A percentile compares a stretch with the other conserved stretches of the same genome.
phyloP scores from a whole-genome alignment of 2,797 vertebrate genomes.

The Chelonia mydas region DNA sequence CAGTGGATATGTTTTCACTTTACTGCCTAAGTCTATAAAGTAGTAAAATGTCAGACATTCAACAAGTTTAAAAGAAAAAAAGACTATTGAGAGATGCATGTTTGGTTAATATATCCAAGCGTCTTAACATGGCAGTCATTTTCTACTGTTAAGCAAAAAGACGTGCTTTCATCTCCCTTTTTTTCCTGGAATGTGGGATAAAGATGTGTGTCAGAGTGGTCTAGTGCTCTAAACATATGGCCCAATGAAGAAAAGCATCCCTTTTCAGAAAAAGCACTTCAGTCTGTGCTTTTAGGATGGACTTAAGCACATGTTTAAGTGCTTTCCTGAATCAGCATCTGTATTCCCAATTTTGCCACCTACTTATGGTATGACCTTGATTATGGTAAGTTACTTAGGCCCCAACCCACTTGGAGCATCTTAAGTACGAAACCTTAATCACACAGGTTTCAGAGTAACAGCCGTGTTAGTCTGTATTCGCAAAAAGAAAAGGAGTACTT shows the following conservation, averaged over 20 bases:
- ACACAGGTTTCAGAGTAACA: too few species aligned
- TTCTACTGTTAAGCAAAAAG: neutral
- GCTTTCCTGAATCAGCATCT: neutral
- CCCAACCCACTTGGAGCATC: neutral
- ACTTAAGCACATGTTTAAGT: neutral
- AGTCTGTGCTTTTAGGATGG: neutral
- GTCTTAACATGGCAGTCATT: neutral
- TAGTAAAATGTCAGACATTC: neutral
- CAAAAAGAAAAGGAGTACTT: too few species aligned
- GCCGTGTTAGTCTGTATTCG: too few species aligned
- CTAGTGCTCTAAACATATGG: accelerated
- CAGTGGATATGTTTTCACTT: neutral
- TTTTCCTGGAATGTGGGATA: neutral
- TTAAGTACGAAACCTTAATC: neutral
- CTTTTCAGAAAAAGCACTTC: neutral
- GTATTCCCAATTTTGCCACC: accelerated
- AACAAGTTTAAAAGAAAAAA: neutral
- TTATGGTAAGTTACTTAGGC: neutral
- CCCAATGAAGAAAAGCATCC: neutral
- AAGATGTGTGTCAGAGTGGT: neutral
- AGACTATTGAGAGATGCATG: accelerated
- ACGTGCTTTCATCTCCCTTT: neutral
- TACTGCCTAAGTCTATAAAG: neutral
- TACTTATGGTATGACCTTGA: neutral
- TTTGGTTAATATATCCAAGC: neutral